Evolutionary conservation across 2,797 vertebrate species (phyloP).

Genomic region (Odontamblyopus lacepedii): DNA sequence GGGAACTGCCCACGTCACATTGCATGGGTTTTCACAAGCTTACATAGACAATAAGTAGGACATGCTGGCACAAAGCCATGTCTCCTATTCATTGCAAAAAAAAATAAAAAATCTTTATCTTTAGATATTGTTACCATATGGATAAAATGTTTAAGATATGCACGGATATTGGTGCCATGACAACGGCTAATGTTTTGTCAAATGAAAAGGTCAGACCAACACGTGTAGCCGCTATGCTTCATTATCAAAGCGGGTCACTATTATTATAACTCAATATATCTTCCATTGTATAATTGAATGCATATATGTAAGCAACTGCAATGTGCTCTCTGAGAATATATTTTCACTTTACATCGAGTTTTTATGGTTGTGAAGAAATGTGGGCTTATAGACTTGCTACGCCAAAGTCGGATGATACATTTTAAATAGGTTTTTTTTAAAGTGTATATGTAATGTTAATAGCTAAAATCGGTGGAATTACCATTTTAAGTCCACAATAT

Average conservation of each 20-base stretch:
- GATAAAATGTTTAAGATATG: conserved; percentile 50
- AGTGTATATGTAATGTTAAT: not conserved
- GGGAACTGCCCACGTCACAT: conserved; percentile 59
- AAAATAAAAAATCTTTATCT: conserved; percentile 21
- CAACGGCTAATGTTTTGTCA: conserved; percentile 57
- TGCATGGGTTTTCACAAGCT: conserved; percentile 55
- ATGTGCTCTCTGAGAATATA: not conserved
- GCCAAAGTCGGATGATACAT: not conserved
- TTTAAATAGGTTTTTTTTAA: not conserved
- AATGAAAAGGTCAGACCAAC: conserved; percentile 67
- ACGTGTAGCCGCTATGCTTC: conserved; percentile 43
- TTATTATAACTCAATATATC: conserved; percentile 27
- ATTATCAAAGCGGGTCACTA: conserved; percentile 39
- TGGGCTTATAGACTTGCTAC: not conserved
- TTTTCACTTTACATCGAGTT: conserved; percentile 3
- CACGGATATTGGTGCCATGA: conserved; percentile 52
- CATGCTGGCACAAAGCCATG: conserved; percentile 59
- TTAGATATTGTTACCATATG: conserved; percentile 29
- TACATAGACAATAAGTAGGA: conserved; percentile 57
- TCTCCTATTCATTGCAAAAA: conserved; percentile 25
- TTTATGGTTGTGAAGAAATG: not conserved
- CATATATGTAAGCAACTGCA: conserved; percentile 9
- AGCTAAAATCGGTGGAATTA: not conserved
- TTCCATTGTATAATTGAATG: conserved; percentile 26
- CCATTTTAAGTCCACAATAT: conserved; percentile 2